Percentiles rank a stretch among this genome's conserved stretches.
Conservation (phyloP, 2,888 invertebrate species). For the Merodon equestris region DNA sequence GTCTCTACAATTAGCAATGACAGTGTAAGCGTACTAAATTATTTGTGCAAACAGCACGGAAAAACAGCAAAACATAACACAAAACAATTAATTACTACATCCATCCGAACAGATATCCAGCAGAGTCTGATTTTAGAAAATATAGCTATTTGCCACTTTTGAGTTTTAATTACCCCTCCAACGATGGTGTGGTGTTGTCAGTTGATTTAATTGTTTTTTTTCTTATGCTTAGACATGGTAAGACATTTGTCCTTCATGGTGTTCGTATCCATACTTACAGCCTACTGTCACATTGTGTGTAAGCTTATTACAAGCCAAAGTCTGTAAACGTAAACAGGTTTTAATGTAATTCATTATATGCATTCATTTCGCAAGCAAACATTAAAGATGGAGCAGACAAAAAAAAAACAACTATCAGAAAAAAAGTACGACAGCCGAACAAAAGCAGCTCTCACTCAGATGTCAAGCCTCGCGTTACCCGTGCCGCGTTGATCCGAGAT, state of each 20-base stretch:
- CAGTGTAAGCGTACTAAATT: conserved; percentile 53
- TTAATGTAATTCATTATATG: conserved; percentile 66
- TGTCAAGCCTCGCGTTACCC: conserved; percentile 47
- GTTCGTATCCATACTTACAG: conserved; percentile 58
- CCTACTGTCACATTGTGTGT: conserved; percentile 65
- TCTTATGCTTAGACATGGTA: conserved; percentile 67
- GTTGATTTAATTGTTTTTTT: conserved; percentile 36
- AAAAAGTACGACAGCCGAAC: conserved; percentile 19
- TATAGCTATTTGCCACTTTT: conserved; percentile 54
- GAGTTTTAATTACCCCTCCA: conserved; percentile 62
- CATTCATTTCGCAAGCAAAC: conserved; percentile 62
- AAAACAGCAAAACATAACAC: conserved; percentile 38
- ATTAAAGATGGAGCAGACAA: conserved; percentile 15
- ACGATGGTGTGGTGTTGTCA: background rate
- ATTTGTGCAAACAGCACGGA: conserved; percentile 47
- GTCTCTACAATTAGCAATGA: conserved; percentile 56
- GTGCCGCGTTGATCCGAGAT: conserved; percentile 44
- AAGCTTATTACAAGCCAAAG: conserved; percentile 41
- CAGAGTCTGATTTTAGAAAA: conserved; percentile 54
- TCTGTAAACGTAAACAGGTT: conserved; percentile 54
- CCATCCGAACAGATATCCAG: conserved; percentile 59
- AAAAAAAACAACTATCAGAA: conserved; percentile 41
- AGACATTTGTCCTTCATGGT: conserved; percentile 68
- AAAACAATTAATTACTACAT: conserved; percentile 67
- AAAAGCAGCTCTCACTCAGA: conserved; percentile 47